Evolutionary conservation across 2,113 vertebrate species (phyloP).

Genomic region (Jaculus jaculus): DNA sequence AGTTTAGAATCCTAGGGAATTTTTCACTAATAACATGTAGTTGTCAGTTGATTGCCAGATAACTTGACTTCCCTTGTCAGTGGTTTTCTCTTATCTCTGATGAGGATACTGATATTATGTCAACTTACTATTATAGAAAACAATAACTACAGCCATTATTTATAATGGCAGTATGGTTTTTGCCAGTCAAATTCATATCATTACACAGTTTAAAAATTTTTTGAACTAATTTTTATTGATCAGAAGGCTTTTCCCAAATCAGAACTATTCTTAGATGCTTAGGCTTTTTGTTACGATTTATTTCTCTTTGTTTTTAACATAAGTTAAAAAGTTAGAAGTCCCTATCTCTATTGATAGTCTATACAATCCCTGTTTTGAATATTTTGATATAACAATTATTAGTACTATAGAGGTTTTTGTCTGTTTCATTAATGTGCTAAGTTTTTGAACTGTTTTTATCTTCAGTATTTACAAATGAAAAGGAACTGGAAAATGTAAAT

Average conservation of each 20-base stretch:
- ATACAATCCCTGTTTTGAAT: neutral
- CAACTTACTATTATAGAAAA: neutral
- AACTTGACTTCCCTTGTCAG: neutral
- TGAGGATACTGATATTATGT: constrained; percentile 20
- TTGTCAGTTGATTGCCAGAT: neutral
- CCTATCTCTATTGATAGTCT: neutral
- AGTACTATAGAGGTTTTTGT: neutral
- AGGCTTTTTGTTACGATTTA: neutral
- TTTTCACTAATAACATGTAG: neutral
- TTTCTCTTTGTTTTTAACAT: constrained; percentile 5
- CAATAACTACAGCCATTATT: neutral
- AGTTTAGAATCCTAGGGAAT: neutral
- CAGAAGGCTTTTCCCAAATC: neutral
- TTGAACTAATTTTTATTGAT: neutral
- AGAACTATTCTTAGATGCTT: neutral
- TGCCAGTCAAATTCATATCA: neutral
- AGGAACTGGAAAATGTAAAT: neutral
- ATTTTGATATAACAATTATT: constrained; percentile 9
- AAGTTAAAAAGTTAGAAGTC: neutral
- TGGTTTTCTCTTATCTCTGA: neutral
- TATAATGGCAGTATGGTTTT: neutral
- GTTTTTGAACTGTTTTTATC: neutral
- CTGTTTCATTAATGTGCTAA: neutral
- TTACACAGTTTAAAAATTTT: neutral
- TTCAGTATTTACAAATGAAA: neutral